phyloP scores from a whole-genome alignment of 2,113 vertebrate genomes.

The Cygnus atratus region DNA sequence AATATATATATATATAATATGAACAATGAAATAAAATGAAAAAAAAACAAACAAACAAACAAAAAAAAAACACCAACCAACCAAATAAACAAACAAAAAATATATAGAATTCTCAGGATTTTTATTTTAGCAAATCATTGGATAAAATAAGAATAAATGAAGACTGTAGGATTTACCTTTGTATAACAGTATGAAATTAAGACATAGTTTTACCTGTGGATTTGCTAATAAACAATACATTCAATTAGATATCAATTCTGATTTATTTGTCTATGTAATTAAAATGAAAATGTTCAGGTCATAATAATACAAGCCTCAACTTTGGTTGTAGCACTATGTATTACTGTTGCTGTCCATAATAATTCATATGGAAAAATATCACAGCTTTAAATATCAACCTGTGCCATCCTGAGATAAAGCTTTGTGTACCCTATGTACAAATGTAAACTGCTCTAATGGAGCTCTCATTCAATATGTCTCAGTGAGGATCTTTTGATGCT shows the following conservation, averaged over 20 bases:
- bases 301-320: not conserved
- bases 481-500: not conserved
- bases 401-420: not conserved
- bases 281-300: conserved; percentile 23
- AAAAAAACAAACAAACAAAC: not conserved
- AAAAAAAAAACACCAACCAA: not conserved
- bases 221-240: not conserved
- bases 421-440: not conserved
- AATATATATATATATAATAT: not conserved
- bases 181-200: not conserved
- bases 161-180: not conserved
- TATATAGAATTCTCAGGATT: not conserved
- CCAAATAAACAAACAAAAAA: not conserved
- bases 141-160: not conserved
- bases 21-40: not conserved
- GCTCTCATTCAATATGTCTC: not conserved
- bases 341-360: not conserved
- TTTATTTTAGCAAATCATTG: not conserved
- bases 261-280: not conserved
- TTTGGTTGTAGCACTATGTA: not conserved
- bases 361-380: not conserved
- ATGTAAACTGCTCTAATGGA: not conserved
- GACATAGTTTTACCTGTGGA: not conserved
- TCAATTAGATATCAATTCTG: not conserved
- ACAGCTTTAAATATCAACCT: not conserved